These are phyloP conservation scores for Selenia dentaria DNA, from an alignment of 2,888 invertebrate species.

Conservation along the genomic window DNA sequence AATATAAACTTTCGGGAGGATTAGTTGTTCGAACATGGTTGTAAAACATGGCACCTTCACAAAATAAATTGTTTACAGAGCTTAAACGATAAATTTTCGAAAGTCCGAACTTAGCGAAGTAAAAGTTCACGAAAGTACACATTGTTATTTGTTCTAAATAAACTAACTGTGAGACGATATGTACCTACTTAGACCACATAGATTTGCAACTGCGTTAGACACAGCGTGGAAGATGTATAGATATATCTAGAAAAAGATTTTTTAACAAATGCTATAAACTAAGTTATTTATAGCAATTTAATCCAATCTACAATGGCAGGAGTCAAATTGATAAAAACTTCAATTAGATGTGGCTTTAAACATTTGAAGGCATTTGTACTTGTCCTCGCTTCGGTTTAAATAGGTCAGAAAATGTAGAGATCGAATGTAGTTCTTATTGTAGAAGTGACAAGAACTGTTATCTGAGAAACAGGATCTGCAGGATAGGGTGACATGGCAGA, in stretches of 20 bases:
- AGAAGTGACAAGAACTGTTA: constrained; percentile 50
- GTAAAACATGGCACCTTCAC: constrained; percentile 24
- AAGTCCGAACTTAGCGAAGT: constrained; percentile 21
- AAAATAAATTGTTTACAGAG: constrained; percentile 21
- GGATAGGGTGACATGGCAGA: constrained; percentile 60
- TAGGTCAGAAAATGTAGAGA: constrained; percentile 63
- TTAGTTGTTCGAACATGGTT: constrained; percentile 19
- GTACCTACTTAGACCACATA: too few species aligned
- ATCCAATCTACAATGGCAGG: constrained; percentile 21
- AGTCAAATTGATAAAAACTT: constrained; percentile 33
- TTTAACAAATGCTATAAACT: too few species aligned
- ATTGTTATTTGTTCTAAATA: not conserved
- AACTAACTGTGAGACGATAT: not conserved
- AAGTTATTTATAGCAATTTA: constrained; percentile 22
- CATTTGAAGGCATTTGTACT: constrained; percentile 34
- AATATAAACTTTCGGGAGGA: constrained; percentile 21
- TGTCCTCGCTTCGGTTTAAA: constrained; percentile 43
- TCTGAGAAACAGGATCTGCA: constrained; percentile 30
- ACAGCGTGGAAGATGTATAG: too few species aligned
- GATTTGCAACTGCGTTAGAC: too few species aligned
- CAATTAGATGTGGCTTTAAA: constrained; percentile 34
- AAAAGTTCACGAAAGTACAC: constrained; percentile 10
- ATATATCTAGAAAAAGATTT: too few species aligned
- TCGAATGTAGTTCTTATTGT: constrained; percentile 66
- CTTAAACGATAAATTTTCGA: constrained; percentile 19